Evolutionary conservation across 2,113 vertebrate genomes (phyloP), one percentile per base, ranked within the genome.

Genomic region (Gymnogyps californianus): DNA sequence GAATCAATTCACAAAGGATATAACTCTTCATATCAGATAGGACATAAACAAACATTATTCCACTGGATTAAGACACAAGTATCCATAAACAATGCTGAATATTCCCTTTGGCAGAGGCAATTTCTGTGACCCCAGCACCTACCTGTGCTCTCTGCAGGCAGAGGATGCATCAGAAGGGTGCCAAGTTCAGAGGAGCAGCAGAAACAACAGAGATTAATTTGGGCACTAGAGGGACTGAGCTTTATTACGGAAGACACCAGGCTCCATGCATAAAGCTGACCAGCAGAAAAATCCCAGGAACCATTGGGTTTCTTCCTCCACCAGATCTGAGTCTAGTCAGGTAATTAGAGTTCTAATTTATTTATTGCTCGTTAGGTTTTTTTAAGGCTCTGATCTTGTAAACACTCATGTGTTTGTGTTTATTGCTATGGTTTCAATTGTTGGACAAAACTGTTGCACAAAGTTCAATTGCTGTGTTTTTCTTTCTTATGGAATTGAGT

Each of bases 401-500:
- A 91, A 84, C 62, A 46, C 62, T 88, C 7, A 0, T 51, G 59
- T 75, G 87, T 87, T 96, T 94, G 59, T 89, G 57, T 82, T 94
- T 87, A 74, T 94, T 93, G 89, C 93, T 66, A 11, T 69, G 81
- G 87, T 94, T 94, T 77, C 84, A 58, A 40, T 85, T 87, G 86
- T 87, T 85, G 76, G 79, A 55, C 61, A 17, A 32, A 85, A 91
- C 82, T 51, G 29, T 75, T 81, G 52, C 40, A 20, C 15, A 8
- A 57, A 91, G 81, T 91, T 83, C 87, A 93, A 42, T 82, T 91
- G 81, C 82, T 95, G 18, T 32, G 28, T 59, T 93, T 93, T 89
- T 54, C 75, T 94, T 93, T 90, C 75, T 17, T 49, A 42, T 19
- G 36, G 75, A 92, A 69, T 62, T 0, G 4, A 82, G 52, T 61